Base-by-base conservation (phyloP, 2,113 vertebrate genomes). In the Coryphaenoides rupestris region DNA sequence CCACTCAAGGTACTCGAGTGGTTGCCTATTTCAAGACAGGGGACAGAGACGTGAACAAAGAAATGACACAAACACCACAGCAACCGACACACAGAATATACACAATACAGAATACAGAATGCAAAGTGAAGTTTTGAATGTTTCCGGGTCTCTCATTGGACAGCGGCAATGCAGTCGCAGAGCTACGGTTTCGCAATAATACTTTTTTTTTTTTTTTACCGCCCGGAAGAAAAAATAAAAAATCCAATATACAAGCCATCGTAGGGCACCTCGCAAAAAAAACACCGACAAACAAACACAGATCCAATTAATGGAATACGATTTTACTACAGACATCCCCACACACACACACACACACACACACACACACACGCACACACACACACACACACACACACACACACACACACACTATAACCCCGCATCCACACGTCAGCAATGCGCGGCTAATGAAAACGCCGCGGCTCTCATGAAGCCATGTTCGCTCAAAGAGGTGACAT, bases 401-500 rank as follows among this genome's bases (percentile, higher is more conserved):
- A 40, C 33, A 40, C 33, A 40, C 33, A 40, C 33, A 40, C 33
- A 40, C 33, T 2, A 40, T 12, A 40, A 40, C 33, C 1, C 9
- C 1, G 33, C 33, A 40, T 40, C 13, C 54, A 23, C 54, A 5
- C 21, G 9, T 21, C 17, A 10, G 52, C 52, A 52, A 54, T 53
- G 13, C 28, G 46, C 26, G 49, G 50, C 17, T 23, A 63, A 73
- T 23, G 14, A 21, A 15, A 56, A 56, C 62, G 63, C 33, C 33
- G 12, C 33, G 33, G 33, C 13, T 40, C 9, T 21, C 23, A 21
- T 14, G 60, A 58, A 60, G 16, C 15, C 26, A 58, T 60, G 65
- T 59, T 61, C 17, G 40, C 28, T 73, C 12, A 19, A 19, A 26
- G 56, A 61, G 55, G 49, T 52, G 49, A 65, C 45, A 62, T 55